Conservation (phyloP, 2,888 invertebrate genomes). For the Aspidiotus destructor region DNA sequence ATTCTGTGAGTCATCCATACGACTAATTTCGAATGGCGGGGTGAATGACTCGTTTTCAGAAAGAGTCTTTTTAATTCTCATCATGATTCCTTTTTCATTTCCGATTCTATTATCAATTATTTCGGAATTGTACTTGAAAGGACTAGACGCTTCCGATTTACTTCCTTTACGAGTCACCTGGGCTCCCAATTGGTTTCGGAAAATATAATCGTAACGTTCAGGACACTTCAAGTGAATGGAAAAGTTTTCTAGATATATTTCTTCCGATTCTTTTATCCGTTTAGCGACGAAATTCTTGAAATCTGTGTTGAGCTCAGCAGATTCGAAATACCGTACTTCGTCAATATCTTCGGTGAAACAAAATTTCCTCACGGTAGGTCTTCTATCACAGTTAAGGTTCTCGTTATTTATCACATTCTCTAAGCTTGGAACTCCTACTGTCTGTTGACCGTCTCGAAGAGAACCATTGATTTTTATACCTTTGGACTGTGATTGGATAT, state of each 20-base stretch:
- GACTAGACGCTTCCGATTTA: conserved; percentile 7
- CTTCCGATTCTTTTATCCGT: conserved; percentile 7
- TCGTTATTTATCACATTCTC: no score
- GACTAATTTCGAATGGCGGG: background rate
- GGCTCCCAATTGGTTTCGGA: conserved; percentile 13
- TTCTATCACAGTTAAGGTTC: no score
- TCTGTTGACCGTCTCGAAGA: no score
- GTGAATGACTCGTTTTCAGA: background rate
- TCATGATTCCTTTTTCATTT: conserved; percentile 11
- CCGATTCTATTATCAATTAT: conserved; percentile 13
- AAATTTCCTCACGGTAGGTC: no score
- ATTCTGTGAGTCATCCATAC: background rate
- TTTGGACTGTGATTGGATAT: no score
- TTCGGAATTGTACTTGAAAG: conserved; percentile 22
- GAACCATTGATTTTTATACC: no score
- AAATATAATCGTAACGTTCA: conserved; percentile 17
- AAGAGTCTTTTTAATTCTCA: conserved; percentile 16
- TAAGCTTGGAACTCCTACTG: no score
- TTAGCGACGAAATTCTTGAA: conserved; percentile 12
- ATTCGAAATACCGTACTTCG: conserved; percentile 1
- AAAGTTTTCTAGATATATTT: conserved; percentile 12
- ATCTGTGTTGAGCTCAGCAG: background rate
- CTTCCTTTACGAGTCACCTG: conserved; percentile 2
- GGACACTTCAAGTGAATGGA: conserved; percentile 14
- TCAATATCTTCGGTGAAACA: background rate